Evolutionary conservation across 30 jellyfish, hydroid and myxozoan genomes (phyloP), one percentile per base, ranked within the genome.

Genomic region (Chrysaora quinquecirrha): DNA sequence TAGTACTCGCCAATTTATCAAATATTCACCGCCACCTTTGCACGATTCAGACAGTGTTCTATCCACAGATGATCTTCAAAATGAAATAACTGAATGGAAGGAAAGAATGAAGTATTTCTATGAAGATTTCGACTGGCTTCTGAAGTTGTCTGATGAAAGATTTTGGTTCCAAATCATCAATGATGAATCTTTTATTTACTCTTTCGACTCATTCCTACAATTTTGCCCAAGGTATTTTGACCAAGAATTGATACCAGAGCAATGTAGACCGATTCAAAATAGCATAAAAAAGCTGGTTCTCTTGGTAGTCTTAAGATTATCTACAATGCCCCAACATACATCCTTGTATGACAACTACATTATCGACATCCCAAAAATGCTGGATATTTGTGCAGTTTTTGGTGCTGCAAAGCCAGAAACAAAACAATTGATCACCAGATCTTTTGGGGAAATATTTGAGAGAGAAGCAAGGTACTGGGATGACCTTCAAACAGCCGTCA

Each of bases 81-180:
- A 69, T 28, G 93, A 70, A 43, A 31, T 83, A 14, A 56, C 48
- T 43, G 96, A 84, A 48, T 90, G 97, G 97, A 71, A 75, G 38
- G 97, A 84, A 64, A 35, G 97, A 29, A 90, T 90, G 96, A 71
- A 75, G 11, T 83, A 83, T 68, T 7, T 90, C 47, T 75, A 48
- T 71, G 97, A 83, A 61, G 97, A 90, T 68, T 34, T 84, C 23
- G 81, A 90, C 29, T 90, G 96, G 97, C 78, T 90, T 33, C 87
- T 90, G 34, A 27, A 91, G 25, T 65, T 90, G 10, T 83, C 94
- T 3, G 80, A 47, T 34, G 83, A 63, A 20, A 35, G 31, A 7
- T 90, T 90, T 48, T 84, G 96, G 96, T 27, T 46, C 24, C 97
- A 90, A 95, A 70, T 89, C 33, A 64, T 48, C 20, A 30, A 32